Base-by-base conservation (phyloP, 1,140 invertebrate species). In the Microplitis mediator region DNA sequence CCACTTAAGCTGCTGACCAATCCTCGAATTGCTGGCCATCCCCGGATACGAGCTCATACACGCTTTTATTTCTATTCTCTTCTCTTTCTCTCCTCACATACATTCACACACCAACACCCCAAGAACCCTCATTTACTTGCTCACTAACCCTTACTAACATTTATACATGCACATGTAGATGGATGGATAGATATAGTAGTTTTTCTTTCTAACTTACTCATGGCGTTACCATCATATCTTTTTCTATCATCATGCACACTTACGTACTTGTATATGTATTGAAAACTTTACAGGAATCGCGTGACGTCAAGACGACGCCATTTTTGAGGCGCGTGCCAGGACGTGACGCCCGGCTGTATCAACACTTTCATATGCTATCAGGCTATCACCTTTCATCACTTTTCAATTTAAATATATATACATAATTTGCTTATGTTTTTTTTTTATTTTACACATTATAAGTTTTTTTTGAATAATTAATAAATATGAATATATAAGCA, bases 241-340 rank as follows among this genome's bases (percentile, higher is more conserved):
- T 45, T 45, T 45, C 39, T 45, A 45, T 45, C 39, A 45, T 45
- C 39, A 16, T 60, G 45, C 8, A 45, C 39, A 45, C 39, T 45
- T 45, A 45, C 39, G 39, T 45, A 52, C 35, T 16, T 68, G 45
- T 4, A 35, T 50, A 51, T 74, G 61, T 68, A 61, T 74, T 65
- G 35, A 54, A 45, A 51, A 70, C 36, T 58, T 56, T 36, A 56
- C 9, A 34, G 69, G 77, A 69, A 80, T 81, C 76, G 74, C 80
- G 77, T 85, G 84, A 85, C 84, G 84, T 86, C 84, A 86, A 64
- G 62, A 61, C 76, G 84, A 80, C 84, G 84, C 84, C 84, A 86
- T 85, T 85, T 86, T 85, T 81, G 77, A 83, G 81, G 81, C 83
- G 80, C 83, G 82, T 85, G 84, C 81, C 83, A 80, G 80, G 78